Conservation (phyloP, 1,140 invertebrate genomes). For the Anadara kagoshimensis region DNA sequence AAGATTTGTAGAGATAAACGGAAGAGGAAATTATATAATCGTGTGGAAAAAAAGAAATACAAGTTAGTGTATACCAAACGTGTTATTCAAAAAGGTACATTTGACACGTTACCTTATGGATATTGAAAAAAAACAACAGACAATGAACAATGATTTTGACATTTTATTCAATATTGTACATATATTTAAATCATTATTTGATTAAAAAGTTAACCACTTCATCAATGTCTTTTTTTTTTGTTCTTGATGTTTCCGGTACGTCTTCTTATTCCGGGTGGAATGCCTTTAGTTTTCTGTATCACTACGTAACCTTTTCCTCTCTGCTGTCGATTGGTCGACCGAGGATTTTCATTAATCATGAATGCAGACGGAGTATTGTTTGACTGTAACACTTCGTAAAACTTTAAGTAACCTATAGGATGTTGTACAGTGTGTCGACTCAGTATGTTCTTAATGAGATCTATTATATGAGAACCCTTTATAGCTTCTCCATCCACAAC, state of each 20-base stretch:
- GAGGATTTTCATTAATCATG: slow-evolving; percentile 3
- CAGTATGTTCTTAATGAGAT: slow-evolving; percentile 26
- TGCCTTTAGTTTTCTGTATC: not conserved
- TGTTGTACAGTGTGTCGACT: not conserved
- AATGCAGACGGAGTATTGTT: slow-evolving; percentile 16
- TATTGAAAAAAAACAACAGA: slow-evolving; percentile 24
- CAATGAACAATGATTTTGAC: not conserved
- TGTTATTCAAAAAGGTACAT: slow-evolving; percentile 16
- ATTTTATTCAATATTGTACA: not conserved
- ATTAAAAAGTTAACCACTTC: not conserved
- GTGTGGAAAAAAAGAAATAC: slow-evolving; percentile 31
- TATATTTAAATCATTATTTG: not conserved
- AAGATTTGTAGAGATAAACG: slow-evolving; percentile 31
- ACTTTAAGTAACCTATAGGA: slow-evolving; percentile 6
- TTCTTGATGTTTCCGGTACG: not conserved
- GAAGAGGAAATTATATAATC: slow-evolving; percentile 26
- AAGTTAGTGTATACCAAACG: slow-evolving; percentile 36
- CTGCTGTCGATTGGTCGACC: too few species aligned
- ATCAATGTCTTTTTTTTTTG: slow-evolving; percentile 1
- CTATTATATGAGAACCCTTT: slow-evolving; percentile 15
- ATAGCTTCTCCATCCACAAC: slow-evolving; percentile 8
- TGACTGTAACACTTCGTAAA: not conserved
- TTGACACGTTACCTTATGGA: slow-evolving; percentile 39
- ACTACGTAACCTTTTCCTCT: too few species aligned
- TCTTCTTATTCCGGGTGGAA: not conserved